phyloP scores from a whole-genome alignment of 2,888 invertebrate genomes.

The Drosophila pegasa region DNA sequence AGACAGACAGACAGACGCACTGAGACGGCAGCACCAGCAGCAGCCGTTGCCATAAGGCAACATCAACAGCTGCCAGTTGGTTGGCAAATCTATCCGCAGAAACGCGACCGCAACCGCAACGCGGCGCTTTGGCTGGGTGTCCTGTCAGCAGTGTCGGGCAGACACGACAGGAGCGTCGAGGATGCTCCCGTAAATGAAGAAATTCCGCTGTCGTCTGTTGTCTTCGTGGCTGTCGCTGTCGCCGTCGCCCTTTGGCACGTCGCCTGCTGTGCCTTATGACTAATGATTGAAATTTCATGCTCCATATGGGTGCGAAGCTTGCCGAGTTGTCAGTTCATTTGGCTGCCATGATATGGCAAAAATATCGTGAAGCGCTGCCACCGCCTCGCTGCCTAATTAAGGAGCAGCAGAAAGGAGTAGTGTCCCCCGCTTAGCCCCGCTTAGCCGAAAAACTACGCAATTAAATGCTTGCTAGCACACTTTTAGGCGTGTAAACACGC shows the following conservation, averaged over 20 bases:
- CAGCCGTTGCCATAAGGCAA: conserved; percentile 34
- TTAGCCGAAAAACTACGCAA: conserved; percentile 40
- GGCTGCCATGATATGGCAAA: conserved; percentile 65
- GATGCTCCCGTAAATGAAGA: conserved; percentile 73
- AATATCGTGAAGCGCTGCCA: conserved; percentile 23
- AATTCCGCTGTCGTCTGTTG: conserved; percentile 71
- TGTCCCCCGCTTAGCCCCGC: conserved; percentile 9
- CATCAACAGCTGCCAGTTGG: conserved; percentile 65
- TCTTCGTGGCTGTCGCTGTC: conserved; percentile 61
- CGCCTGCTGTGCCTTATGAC: conserved; percentile 57
- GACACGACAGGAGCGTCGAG: conserved; percentile 50
- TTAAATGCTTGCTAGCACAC: conserved; percentile 38
- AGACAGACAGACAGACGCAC: background rate
- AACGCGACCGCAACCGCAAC: conserved; percentile 77
- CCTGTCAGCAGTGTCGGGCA: conserved; percentile 67
- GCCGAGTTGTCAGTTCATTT: conserved; percentile 58
- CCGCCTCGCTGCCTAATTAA: conserved; percentile 37
- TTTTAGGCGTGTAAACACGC: conserved; percentile 28
- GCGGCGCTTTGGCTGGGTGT: conserved; percentile 32
- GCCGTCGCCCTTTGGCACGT: conserved; percentile 44
- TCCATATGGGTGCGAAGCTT: conserved; percentile 57
- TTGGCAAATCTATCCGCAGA: conserved; percentile 66
- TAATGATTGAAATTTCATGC: conserved; percentile 74
- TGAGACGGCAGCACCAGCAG: conserved; percentile 5
- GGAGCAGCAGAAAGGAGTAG: background rate